phyloP scores from a whole-genome alignment of 2,113 vertebrate species.

The Ageneiosus marmoratus region DNA sequence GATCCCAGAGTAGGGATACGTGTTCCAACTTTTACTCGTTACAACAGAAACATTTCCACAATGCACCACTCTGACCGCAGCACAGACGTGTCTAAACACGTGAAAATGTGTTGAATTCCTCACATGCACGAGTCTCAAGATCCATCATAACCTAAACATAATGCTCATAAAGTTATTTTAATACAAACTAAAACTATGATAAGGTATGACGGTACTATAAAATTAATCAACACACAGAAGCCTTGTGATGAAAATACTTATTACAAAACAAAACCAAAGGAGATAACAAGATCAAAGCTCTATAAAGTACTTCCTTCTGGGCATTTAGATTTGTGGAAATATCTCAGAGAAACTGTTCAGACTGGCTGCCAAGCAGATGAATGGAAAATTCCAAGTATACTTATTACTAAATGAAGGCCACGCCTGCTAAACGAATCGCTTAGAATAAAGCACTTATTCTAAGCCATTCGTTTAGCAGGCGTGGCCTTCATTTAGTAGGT shows the following conservation, averaged over 20 bases:
- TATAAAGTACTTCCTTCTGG: neutral
- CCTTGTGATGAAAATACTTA: too few relatives aligned
- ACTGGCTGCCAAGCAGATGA: too few relatives aligned
- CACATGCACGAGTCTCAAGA: neutral
- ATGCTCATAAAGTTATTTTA: neutral
- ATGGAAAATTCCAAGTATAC: neutral
- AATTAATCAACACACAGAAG: neutral
- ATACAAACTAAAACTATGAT: too few relatives aligned
- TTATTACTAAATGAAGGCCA: too few relatives aligned
- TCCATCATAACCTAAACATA: neutral
- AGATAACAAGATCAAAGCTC: neutral
- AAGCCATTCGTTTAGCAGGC: neutral
- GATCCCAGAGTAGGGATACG: too few relatives aligned
- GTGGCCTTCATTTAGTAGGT: neutral
- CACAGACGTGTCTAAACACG: neutral
- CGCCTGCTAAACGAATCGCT: too few relatives aligned
- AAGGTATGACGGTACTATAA: too few relatives aligned
- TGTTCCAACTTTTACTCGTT: neutral
- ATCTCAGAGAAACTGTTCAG: neutral
- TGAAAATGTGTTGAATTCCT: neutral
- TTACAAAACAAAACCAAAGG: neutral
- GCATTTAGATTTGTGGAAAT: neutral
- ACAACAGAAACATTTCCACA: neutral
- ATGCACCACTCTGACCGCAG: neutral
- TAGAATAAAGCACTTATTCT: too few relatives aligned